phyloP scores from a whole-genome alignment of 2,888 invertebrate species.

The Gasteruption jaculator region DNA sequence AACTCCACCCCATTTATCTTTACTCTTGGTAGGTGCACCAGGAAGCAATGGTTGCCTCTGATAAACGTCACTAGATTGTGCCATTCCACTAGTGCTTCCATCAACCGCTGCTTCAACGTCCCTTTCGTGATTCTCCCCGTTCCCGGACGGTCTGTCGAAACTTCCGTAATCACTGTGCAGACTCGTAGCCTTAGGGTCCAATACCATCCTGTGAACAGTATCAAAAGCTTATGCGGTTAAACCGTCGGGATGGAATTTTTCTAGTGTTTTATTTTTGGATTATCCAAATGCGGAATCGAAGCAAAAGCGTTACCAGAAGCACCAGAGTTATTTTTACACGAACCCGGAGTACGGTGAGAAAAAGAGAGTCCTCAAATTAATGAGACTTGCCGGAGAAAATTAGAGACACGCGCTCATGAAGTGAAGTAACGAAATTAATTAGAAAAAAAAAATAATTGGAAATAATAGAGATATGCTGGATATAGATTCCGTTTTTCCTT shows the following conservation, averaged over 20 bases:
- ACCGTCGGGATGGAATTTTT: constrained; percentile 6
- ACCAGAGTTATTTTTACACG: not conserved
- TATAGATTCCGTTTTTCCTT: too few relatives aligned
- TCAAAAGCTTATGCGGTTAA: too few relatives aligned
- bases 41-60: constrained; percentile 61
- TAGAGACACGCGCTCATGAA: too few relatives aligned
- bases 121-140: constrained; percentile 40
- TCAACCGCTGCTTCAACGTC: constrained; percentile 52
- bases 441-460: too few relatives aligned
- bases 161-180: constrained; percentile 61
- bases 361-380: too few relatives aligned
- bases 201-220: constrained; percentile 58
- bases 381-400: too few relatives aligned
- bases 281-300: not conserved
- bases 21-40: constrained; percentile 49
- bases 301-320: too few relatives aligned
- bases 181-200: constrained; percentile 60
- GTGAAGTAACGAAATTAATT: too few relatives aligned
- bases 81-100: constrained; percentile 48
- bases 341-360: not conserved
- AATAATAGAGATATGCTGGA: too few relatives aligned
- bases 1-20: constrained; percentile 54
- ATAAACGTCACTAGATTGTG: constrained; percentile 55
- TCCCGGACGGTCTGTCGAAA: constrained; percentile 53
- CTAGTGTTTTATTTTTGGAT: not conserved